Conservation (phyloP, 2,797 vertebrate genomes). For the Anguilla marmorata region DNA sequence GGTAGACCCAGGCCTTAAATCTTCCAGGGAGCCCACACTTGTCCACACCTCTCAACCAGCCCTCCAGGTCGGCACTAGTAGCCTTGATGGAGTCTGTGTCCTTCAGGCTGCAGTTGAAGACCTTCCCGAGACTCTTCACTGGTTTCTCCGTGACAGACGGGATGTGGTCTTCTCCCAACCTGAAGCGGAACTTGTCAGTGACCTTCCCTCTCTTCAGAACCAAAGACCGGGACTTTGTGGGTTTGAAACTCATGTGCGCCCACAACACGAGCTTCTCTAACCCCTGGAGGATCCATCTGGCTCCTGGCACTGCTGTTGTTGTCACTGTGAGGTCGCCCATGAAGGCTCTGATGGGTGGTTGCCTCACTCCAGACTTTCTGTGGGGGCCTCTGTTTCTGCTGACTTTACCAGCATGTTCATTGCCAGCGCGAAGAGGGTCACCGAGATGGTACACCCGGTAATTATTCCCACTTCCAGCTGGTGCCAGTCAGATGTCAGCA, state of each 20-base stretch:
- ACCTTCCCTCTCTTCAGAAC: too few relatives aligned
- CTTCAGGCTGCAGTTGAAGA: neutral
- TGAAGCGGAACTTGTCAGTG: too few relatives aligned
- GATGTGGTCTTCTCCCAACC: too few relatives aligned
- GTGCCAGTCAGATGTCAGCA: slow-evolving; percentile 4
- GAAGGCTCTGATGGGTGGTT: slow-evolving; percentile 7
- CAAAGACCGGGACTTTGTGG: too few relatives aligned
- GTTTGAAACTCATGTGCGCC: neutral
- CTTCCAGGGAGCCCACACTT: neutral
- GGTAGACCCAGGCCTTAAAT: neutral
- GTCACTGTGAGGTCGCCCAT: neutral
- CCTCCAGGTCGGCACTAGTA: neutral
- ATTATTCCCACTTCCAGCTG: neutral
- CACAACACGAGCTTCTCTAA: neutral
- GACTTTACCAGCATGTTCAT: neutral
- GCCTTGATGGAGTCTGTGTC: slow-evolving; percentile 6
- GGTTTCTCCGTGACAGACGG: neutral
- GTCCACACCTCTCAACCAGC: slow-evolving; percentile 3
- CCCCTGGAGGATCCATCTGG: neutral
- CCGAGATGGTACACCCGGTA: neutral
- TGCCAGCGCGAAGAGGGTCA: neutral
- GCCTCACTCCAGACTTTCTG: neutral
- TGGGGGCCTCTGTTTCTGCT: neutral
- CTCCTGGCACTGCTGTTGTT: neutral
- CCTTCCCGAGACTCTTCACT: neutral